Percentiles rank a stretch among this genome's conserved stretches.
phyloP scores from a whole-genome alignment of 2,797 vertebrate genomes.

The Lithobates pipiens region DNA sequence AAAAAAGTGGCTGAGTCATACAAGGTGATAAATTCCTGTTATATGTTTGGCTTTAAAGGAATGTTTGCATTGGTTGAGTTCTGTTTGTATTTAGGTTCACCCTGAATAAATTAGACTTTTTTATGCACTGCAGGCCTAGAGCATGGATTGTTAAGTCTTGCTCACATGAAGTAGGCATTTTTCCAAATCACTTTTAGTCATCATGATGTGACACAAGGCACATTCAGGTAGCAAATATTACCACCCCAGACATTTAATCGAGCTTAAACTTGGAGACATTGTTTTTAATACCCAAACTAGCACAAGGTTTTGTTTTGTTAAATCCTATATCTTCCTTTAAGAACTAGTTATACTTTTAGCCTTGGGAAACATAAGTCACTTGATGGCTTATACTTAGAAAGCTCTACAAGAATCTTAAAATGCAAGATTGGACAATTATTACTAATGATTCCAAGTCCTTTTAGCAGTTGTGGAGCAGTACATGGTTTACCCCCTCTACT shows the following conservation, averaged over 20 bases:
- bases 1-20: slow-evolving; percentile 55
- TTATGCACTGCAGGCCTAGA: slow-evolving; percentile 50
- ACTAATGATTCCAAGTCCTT: too few relatives aligned
- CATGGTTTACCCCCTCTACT: too few relatives aligned
- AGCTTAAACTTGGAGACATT: slow-evolving; percentile 38
- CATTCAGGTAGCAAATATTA: slow-evolving; percentile 50
- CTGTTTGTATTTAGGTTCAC: slow-evolving; percentile 58
- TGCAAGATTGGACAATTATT: not conserved
- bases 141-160: slow-evolving; percentile 37
- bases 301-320: slow-evolving; percentile 39
- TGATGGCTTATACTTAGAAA: not conserved
- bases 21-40: slow-evolving; percentile 60
- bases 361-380: not conserved
- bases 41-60: slow-evolving; percentile 57
- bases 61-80: slow-evolving; percentile 55
- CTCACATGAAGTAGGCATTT: slow-evolving; percentile 47
- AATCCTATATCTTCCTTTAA: slow-evolving; percentile 18
- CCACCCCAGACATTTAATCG: slow-evolving; percentile 36
- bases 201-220: slow-evolving; percentile 45
- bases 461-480: too few relatives aligned
- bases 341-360: not conserved
- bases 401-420: not conserved
- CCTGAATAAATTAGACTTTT: slow-evolving; percentile 55
- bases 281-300: slow-evolving; percentile 32
- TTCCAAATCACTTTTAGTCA: slow-evolving; percentile 49